Base-by-base conservation (phyloP, 1,140 invertebrate species). In the Charaxes varanes region DNA sequence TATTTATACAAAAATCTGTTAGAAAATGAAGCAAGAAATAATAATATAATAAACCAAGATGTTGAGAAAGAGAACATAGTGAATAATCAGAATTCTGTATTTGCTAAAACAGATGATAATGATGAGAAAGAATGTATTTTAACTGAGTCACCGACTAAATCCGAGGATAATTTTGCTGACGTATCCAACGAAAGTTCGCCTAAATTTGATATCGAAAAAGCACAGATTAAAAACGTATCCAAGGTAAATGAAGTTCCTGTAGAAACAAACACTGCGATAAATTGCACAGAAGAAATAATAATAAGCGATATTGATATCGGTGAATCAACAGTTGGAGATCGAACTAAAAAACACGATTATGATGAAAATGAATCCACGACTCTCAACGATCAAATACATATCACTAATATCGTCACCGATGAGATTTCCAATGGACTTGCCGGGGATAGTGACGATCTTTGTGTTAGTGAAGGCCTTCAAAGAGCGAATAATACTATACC, bases 141-240 rank as follows among this genome's bases (percentile, higher is more conserved):
- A 11, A 50, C 37, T 16, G 64, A 59, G 49, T 82, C 74, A 18
- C 66, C 73, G 15, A 66, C 57, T 4, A 74, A 74, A 55, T 81
- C 77, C 8, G 77, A 79, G 46, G 77, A 81, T 30, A 70, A 81
- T 33, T 81, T 79, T 41, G 73, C 60, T 27, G 72, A 81, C 37
- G 41, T 78, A 33, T 81, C 77, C 6, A 79, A 66, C 46, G 72
- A 68, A 35, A 77, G 73, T 49, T 68, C 68, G 2, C 55, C 32
- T 21, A 73, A 71, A 52, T 62, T 53, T 15, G 47, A 27, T 31
- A 12, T 35, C 3, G 42, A 56, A n/a, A 50, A 46, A 24, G 2
- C 11, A 23, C n/a, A 27, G 8, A 23, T 12, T 18, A 27, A 56
- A 26, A 23, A 47, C 1, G 17, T 40, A 28, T 28, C 13, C 2